A percentile compares a stretch with the other conserved stretches of the same genome.
These are phyloP conservation scores for Puma concolor DNA, from an alignment of 2,113 vertebrate species.

Conservation along the genomic window DNA sequence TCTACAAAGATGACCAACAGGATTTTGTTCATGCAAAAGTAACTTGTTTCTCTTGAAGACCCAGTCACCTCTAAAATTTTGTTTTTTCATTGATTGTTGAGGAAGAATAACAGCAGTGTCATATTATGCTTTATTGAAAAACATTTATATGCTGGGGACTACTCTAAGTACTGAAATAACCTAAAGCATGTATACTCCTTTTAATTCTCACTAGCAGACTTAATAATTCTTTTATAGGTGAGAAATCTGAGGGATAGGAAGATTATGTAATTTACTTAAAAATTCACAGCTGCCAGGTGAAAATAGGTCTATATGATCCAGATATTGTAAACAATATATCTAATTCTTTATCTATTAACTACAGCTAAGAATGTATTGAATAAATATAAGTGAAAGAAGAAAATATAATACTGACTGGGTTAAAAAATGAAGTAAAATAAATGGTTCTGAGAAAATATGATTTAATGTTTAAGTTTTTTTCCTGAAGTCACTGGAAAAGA, in stretches of 20 bases:
- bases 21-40: background rate
- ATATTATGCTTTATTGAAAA: background rate
- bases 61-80: background rate
- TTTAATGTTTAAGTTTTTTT: background rate
- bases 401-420: background rate
- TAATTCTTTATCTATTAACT: background rate
- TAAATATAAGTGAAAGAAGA: background rate
- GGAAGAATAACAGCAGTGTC: background rate
- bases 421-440: slow-evolving; percentile 35
- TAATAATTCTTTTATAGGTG: background rate
- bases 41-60: background rate
- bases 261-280: background rate
- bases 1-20: background rate
- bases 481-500: background rate
- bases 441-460: background rate
- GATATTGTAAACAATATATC: background rate
- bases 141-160: background rate
- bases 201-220: background rate
- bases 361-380: background rate
- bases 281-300: background rate
- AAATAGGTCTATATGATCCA: background rate
- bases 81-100: background rate
- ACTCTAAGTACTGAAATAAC: background rate
- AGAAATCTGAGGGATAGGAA: background rate
- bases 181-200: background rate